A percentile compares a stretch with the other conserved stretches of the same genome.
phyloP scores from a whole-genome alignment of 2,797 vertebrate genomes.

The Sparus aurata region DNA sequence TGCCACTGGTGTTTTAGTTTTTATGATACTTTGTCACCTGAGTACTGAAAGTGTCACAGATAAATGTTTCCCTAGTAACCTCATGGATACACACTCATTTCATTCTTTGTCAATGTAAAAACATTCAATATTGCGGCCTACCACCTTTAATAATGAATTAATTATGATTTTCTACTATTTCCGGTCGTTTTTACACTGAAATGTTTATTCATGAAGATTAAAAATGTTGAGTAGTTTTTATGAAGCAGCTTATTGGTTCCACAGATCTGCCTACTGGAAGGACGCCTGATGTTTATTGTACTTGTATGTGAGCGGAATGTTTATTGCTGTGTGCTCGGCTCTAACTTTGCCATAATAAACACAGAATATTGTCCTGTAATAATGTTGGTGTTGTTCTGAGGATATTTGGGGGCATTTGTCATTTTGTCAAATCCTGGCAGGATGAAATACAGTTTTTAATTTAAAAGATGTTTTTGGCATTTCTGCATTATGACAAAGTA shows the following conservation, averaged over 20 bases:
- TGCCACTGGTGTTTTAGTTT: no score
- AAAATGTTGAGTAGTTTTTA: background rate
- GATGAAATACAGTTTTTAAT: constrained; percentile 79
- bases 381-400: constrained; percentile 26
- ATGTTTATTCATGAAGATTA: constrained; percentile 1
- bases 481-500: constrained; percentile 54
- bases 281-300: constrained; percentile 43
- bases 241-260: constrained; percentile 23
- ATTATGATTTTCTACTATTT: background rate
- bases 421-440: constrained; percentile 66
- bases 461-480: constrained; percentile 45
- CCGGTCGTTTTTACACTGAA: background rate
- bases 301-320: constrained; percentile 35
- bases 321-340: constrained; percentile 31
- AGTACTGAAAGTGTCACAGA: no score
- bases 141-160: background rate
- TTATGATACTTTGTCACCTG: no score
- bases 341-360: constrained; percentile 50
- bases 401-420: constrained; percentile 68
- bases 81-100: background rate
- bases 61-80: no score
- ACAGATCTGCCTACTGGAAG: constrained; percentile 29
- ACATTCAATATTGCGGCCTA: background rate
- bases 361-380: constrained; percentile 42
- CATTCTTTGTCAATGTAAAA: background rate